Percentiles rank a stretch among this genome's conserved stretches.
phyloP scores from a whole-genome alignment of 2,797 vertebrate genomes.

The Aulostomus chinensis region DNA sequence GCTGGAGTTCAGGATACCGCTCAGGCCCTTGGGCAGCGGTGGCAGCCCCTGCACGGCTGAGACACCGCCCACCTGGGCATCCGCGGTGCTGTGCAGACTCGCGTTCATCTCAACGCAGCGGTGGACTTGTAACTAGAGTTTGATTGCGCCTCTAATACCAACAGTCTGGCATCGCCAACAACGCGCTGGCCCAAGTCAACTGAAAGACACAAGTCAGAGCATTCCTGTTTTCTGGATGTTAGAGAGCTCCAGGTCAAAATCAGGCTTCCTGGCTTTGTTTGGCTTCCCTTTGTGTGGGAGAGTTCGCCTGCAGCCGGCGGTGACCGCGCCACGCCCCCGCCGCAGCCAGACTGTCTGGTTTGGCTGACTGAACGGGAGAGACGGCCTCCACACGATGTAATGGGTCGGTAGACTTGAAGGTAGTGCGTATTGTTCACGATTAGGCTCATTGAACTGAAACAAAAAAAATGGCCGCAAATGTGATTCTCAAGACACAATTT shows the following conservation, averaged over 20 bases:
- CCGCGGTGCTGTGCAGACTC: conserved; percentile 44
- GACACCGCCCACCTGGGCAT: conserved; percentile 39
- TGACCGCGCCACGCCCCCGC: conserved; percentile 21
- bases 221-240: not conserved
- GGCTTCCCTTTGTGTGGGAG: conserved; percentile 44
- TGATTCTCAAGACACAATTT: not conserved
- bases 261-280: conserved; percentile 56
- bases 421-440: too few relatives aligned
- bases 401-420: too few relatives aligned
- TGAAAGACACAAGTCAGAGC: not conserved
- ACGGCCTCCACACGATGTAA: too few relatives aligned
- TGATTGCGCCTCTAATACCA: too few relatives aligned
- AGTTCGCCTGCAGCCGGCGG: conserved; percentile 21
- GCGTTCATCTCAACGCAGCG: conserved; percentile 41
- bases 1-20: conserved; percentile 83
- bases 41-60: conserved; percentile 75
- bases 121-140: too few relatives aligned
- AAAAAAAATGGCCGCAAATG: not conserved
- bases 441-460: too few relatives aligned
- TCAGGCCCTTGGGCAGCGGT: conserved; percentile 82
- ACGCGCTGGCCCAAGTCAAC: too few relatives aligned
- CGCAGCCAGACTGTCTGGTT: not conserved
- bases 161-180: too few relatives aligned
- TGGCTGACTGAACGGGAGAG: too few relatives aligned
- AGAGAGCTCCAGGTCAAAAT: not conserved